Base-by-base conservation (phyloP, 2,113 vertebrate genomes). In the Chrysochloris asiatica region DNA sequence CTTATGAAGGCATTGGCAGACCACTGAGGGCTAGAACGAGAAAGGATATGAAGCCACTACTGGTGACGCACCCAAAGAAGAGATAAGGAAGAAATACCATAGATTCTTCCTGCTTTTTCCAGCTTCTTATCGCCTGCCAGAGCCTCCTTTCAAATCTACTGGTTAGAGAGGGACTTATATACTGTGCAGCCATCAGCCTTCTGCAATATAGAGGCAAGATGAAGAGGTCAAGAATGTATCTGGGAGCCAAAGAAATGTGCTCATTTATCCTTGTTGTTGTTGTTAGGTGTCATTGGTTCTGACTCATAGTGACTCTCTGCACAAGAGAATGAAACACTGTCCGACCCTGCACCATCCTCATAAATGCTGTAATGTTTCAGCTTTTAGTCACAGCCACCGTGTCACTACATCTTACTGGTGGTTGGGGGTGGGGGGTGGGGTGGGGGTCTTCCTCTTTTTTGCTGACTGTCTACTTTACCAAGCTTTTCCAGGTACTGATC, bases 91-190 rank as follows among this genome's bases (percentile, higher is more conserved):
- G 43, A 54, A 78, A 48, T 43, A 43, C 24, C 3, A 28, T 36
- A 6, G 26, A 54, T 24, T 12, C 3, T 80, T 33, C 26, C 24
- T 50, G 79, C 67, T 22, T 77, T 17, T 22, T 83, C 22, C 47
- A 93, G 24, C 8, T 86, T 79, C 77, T 86, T 22, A 17, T 78
- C 81, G 79, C 38, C 16, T 54, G 33, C 41, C 77, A 72, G 10
- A 10, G 24, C 3, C 8, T 67, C 6, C 14, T 72, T 67, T 43
- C 67, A 50, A 75, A 73, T 48, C 41, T 90, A n/a, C 6, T 19
- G 3, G 6, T 1, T 43, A 19, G 33, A 8, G 12, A 86, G 10
- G 10, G 8, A 91, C 19, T 28, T 89, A 63, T 71, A 22, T 5
- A 78, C 19, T 72, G 90, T 87, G 33, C 7, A 69, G 48, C 8